Evolutionary conservation across 2,797 vertebrate genomes (phyloP).

Genomic region (Phataginus tetradactyla): DNA sequence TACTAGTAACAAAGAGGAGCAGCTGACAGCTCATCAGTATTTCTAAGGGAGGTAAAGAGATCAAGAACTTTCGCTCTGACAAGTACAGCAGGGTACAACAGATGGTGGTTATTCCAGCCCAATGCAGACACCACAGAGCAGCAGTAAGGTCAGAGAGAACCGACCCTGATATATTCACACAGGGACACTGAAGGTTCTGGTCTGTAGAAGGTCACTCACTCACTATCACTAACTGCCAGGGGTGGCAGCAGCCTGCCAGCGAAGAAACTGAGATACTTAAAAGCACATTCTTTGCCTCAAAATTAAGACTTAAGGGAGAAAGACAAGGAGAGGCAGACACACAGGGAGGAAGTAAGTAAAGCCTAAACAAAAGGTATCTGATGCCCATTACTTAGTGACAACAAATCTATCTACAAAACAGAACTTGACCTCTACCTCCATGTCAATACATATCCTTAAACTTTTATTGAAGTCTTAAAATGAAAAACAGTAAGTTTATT

Average conservation of each 20-base stretch:
- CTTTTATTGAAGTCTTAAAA: constrained; percentile 55
- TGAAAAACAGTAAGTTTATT: constrained; percentile 28
- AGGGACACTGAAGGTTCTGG: neutral
- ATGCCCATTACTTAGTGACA: neutral
- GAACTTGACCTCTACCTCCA: constrained; percentile 8
- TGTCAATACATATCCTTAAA: constrained; percentile 33
- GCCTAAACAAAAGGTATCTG: neutral
- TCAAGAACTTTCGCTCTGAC: neutral
- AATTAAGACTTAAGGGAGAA: constrained; percentile 33
- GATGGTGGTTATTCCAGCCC: neutral
- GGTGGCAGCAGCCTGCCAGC: neutral
- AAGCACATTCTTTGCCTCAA: constrained; percentile 49
- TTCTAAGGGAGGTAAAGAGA: neutral
- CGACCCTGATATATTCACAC: neutral
- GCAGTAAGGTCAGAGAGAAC: neutral
- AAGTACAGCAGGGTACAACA: neutral
- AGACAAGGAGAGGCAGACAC: constrained; percentile 42
- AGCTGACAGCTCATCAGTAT: neutral
- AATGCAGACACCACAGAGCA: neutral
- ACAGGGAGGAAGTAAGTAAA: neutral
- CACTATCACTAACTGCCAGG: constrained; percentile 32
- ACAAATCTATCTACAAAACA: neutral
- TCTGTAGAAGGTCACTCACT: constrained; percentile 32
- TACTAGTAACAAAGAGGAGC: neutral
- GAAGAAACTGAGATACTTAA: constrained; percentile 31